phyloP scores from a whole-genome alignment of 2,113 vertebrate genomes.

The Candoia aspera region DNA sequence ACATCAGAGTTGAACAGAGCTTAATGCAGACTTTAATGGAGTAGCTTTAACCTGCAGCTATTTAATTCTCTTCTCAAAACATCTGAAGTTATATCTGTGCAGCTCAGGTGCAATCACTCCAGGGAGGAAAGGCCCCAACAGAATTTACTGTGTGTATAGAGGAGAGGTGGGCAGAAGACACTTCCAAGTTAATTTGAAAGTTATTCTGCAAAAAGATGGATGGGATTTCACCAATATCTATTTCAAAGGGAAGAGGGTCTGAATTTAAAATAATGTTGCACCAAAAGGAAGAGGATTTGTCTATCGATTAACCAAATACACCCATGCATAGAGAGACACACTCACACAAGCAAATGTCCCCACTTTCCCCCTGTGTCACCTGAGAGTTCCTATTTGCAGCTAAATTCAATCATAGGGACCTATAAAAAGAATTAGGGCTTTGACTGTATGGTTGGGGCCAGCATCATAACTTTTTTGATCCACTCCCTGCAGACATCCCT shows the following conservation, averaged over 20 bases:
- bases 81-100: background rate
- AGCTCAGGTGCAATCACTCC: background rate
- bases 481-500: background rate
- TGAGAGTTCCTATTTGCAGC: background rate
- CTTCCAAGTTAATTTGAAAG: background rate
- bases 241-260: background rate
- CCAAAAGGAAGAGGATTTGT: background rate
- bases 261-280: background rate
- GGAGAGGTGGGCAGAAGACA: background rate
- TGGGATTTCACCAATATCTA: background rate
- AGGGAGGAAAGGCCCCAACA: background rate
- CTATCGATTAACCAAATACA: background rate
- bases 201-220: background rate
- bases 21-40: slow-evolving; percentile 1
- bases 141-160: background rate
- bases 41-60: slow-evolving; percentile 2
- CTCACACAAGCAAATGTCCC: background rate
- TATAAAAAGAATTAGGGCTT: background rate
- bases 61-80: background rate
- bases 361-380: background rate
- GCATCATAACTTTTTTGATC: background rate
- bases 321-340: background rate
- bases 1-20: background rate
- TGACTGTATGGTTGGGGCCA: background rate
- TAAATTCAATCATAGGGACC: background rate